Conservation (phyloP, 2,888 invertebrate species). For the Ochlodes sylvanus region DNA sequence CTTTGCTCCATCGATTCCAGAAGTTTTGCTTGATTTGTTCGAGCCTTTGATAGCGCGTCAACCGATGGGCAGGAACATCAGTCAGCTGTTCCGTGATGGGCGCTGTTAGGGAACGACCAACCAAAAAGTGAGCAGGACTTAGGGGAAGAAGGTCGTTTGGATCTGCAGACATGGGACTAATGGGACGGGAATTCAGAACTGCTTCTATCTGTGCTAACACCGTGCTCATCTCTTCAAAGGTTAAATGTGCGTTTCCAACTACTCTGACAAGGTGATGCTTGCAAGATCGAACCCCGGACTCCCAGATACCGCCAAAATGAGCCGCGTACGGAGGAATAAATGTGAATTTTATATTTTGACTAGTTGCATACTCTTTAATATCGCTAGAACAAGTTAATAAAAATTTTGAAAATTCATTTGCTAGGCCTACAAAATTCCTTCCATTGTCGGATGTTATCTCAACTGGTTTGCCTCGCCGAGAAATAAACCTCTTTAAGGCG, state of each 20-base stretch:
- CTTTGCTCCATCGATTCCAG: background rate
- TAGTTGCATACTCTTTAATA: constrained; percentile 1
- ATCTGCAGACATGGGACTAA: background rate
- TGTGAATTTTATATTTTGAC: constrained; percentile 5
- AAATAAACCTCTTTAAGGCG: constrained; percentile 10
- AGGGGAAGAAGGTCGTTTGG: background rate
- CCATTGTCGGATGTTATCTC: constrained; percentile 43
- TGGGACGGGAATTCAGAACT: background rate
- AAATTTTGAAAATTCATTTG: constrained; percentile 36
- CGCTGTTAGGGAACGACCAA: background rate
- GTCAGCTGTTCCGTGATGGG: background rate
- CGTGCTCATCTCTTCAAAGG: background rate
- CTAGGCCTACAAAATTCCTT: constrained; percentile 38
- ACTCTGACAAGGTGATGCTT: background rate
- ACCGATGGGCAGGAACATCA: background rate
- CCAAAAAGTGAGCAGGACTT: background rate
- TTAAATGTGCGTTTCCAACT: background rate
- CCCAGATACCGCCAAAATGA: constrained; percentile 11
- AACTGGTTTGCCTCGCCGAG: constrained; percentile 33
- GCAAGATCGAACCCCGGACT: background rate
- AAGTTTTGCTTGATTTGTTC: background rate
- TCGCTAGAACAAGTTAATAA: constrained; percentile 6
- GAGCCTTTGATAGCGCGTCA: background rate
- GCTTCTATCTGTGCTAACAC: background rate
- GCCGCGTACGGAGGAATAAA: background rate